Conservation (phyloP, 2,888 invertebrate species). For the Lottia gigantea region DNA sequence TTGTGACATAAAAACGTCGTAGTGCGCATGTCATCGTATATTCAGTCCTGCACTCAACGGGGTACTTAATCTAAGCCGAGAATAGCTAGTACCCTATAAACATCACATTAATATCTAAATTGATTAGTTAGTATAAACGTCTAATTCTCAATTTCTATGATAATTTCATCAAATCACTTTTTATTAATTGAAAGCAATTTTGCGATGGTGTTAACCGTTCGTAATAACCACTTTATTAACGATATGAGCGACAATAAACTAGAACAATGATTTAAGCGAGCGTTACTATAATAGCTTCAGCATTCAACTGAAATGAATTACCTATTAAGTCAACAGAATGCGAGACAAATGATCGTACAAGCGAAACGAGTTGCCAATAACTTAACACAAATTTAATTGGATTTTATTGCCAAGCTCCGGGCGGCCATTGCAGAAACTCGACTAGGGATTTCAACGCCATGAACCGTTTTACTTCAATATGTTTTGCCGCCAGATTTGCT, state of each 20-base stretch:
- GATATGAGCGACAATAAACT: slow-evolving; percentile 6
- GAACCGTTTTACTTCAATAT: no score
- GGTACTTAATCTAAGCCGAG: neutral
- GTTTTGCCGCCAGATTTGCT: no score
- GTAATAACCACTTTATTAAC: slow-evolving; percentile 10
- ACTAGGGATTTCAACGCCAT: neutral
- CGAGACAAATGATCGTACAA: neutral
- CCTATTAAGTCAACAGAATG: slow-evolving; percentile 10
- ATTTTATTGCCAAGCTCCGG: slow-evolving; percentile 6
- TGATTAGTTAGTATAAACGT: slow-evolving; percentile 8
- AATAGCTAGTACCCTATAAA: neutral
- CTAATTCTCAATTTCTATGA: slow-evolving; percentile 8
- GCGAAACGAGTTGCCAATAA: slow-evolving; percentile 4
- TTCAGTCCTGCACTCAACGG: neutral
- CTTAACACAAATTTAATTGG: slow-evolving; percentile 8
- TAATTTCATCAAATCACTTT: slow-evolving; percentile 11
- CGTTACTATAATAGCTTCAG: neutral
- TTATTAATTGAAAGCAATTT: slow-evolving; percentile 11
- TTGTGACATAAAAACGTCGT: no score
- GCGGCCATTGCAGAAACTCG: neutral
- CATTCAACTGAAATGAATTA: slow-evolving; percentile 8
- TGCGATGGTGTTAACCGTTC: neutral
- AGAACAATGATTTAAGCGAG: slow-evolving; percentile 5
- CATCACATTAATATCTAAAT: neutral
- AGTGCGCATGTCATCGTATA: no score